Percentiles rank a stretch among this genome's conserved stretches.
These are phyloP conservation scores for Hyperoodon ampullatus DNA, from an alignment of 2,113 vertebrate genomes.

Conservation along the genomic window DNA sequence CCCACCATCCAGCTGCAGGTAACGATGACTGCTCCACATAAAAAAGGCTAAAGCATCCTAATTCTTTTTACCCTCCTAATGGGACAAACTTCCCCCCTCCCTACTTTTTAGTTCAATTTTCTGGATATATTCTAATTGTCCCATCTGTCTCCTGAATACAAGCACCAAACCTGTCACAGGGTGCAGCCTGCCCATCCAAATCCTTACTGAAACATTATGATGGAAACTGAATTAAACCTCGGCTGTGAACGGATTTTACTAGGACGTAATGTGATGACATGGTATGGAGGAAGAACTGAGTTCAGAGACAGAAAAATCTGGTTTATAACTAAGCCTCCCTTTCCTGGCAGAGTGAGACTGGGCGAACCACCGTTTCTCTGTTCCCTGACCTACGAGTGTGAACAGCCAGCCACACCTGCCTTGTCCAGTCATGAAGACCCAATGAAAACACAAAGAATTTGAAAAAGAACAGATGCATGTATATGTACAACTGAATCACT, in stretches of 20 bases:
- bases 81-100: background rate
- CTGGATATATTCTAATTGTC: background rate
- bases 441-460: background rate
- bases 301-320: background rate
- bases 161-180: background rate
- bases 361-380: background rate
- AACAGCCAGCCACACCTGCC: too few relatives aligned
- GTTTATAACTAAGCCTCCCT: background rate
- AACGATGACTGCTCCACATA: background rate
- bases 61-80: background rate
- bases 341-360: background rate
- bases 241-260: background rate
- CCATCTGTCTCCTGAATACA: background rate
- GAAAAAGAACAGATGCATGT: too few relatives aligned
- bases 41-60: background rate
- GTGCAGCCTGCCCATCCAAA: background rate
- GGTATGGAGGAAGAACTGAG: background rate
- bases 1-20: accelerated
- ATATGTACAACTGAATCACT: too few relatives aligned
- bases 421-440: background rate
- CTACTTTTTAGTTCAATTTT: background rate
- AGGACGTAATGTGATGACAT: background rate
- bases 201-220: background rate
- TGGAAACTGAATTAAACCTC: background rate
- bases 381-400: background rate